Base-by-base conservation (phyloP, 2,113 vertebrate genomes). In the Albula glossodonta region DNA sequence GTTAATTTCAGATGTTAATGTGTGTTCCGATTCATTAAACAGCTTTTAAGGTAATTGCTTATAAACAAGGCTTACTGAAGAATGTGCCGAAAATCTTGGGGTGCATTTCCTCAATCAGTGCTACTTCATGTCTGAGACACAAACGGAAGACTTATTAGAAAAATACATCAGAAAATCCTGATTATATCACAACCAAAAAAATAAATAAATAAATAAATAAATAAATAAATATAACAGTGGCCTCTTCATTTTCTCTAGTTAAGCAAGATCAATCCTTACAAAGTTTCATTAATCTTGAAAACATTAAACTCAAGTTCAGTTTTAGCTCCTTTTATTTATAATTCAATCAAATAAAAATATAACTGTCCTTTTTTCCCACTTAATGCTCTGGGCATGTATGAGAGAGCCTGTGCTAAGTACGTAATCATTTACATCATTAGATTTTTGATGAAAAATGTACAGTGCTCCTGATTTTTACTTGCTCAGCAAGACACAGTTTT, bases 21-120 rank as follows among this genome's bases (percentile, higher is more conserved):
- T 12, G 50, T 51, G 80, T 52, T 52, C 50, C 25, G 19, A n/a
- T 53, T 81, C 49, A 81, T 81, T 81, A 81, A 81, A 81, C 50
- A n/a, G 49, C 80, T 50, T 52, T 81, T 81, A 51, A 81, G 51
- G 50, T 81, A 81, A 81, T 81, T 81, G 49, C 80, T n/a, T 81
- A 81, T 81, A 81, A 81, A 17, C 80, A 31, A 9, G n/a, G 52
- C n/a, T 82, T 4, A 9, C 52, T 52, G 81, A 57, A 56, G 51
- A 57, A 60, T 74, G n/a, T 10, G 10, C 7, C 15, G 9, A 48
- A 60, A 60, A 81, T 25, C 7, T 74, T 74, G 70, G n/a, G 19
- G 13, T 19, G 17, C 15, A 51, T 51, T 80, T 50, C 13, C 50
- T 77, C 25, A 3, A 3, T 41, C 25, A 12, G 12, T 51, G 79